phyloP scores from a whole-genome alignment of 2,888 invertebrate genomes.

The Anthrax anthrax region DNA sequence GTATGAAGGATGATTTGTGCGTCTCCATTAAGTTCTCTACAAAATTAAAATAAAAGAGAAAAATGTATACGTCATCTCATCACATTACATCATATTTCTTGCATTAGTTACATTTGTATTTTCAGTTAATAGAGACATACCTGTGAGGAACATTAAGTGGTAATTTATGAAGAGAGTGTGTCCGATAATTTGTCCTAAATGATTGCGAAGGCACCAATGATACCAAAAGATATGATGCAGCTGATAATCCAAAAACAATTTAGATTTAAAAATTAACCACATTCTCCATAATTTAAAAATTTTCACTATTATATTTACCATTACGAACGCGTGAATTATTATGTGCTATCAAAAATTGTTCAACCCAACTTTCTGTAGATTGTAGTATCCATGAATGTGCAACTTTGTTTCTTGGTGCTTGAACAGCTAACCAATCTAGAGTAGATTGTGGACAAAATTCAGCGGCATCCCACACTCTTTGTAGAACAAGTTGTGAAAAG shows the following conservation, averaged over 20 bases:
- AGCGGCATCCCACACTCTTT: slow-evolving; percentile 79
- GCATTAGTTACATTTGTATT: background rate
- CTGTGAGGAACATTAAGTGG: slow-evolving; percentile 24
- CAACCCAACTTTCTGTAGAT: slow-evolving; percentile 84
- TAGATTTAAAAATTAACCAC: slow-evolving; percentile 2
- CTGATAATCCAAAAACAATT: slow-evolving; percentile 30
- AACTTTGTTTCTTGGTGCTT: slow-evolving; percentile 74
- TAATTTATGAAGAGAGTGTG: slow-evolving; percentile 35
- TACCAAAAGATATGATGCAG: slow-evolving; percentile 78
- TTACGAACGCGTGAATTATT: slow-evolving; percentile 74
- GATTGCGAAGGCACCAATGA: slow-evolving; percentile 82
- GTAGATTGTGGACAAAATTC: slow-evolving; percentile 85
- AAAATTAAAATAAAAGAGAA: background rate
- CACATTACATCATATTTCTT: too few species aligned
- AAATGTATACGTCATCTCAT: too few species aligned
- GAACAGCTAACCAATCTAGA: slow-evolving; percentile 78
- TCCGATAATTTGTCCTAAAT: slow-evolving; percentile 76
- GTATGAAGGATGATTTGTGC: slow-evolving; percentile 45
- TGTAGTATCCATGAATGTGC: slow-evolving; percentile 87
- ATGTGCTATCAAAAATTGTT: slow-evolving; percentile 74
- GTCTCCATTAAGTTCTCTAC: slow-evolving; percentile 39
- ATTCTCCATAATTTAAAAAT: too few species aligned
- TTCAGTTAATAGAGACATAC: slow-evolving; percentile 11
- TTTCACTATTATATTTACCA: too few species aligned
- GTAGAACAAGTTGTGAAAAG: slow-evolving; percentile 77